Evolutionary conservation across 1,140 invertebrate genomes (phyloP), one percentile per base, ranked within the genome.

Genomic region (Limonius californicus): DNA sequence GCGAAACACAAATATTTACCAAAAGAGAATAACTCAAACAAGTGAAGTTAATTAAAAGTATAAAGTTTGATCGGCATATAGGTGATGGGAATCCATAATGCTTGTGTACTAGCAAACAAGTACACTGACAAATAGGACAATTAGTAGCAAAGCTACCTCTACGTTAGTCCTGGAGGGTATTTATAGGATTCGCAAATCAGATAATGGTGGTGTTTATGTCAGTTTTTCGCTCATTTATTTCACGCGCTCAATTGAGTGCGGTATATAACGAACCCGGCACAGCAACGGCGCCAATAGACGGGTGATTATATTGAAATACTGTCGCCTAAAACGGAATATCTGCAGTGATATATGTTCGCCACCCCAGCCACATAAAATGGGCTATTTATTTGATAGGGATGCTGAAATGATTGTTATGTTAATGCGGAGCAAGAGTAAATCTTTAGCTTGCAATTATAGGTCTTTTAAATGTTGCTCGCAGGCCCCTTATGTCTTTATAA

Each of bases 381-480:
- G 54, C 39, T 50, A 61, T 58, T 61, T 56, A 65, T 64, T 39
- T 57, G 54, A 55, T 64, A 64, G 58, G 54, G 59, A 55, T 55
- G 54, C 27, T 32, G 54, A 55, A 55, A 55, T 54, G 39, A 61
- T 65, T 62, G 64, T 65, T 65, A 65, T 65, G 64, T 65, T 62
- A 65, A 65, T 65, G 54, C 11, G 14, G 45, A 47, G 60, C 56
- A 53, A 61, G 23, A 58, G 59, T 65, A 43, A 61, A 64, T 57
- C 58, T 39, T 59, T 63, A 43, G 15, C 35, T 54, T 19, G 7
- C 45, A 50, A 50, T 50, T 50, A 50, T 18, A 27, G 23, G 23
- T 27, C 23, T 27, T 27, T 27, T 9, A 9, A 9, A 27, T 27
- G 3, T 27, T 27, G 9, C 9, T 27, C 9, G n/a, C n/a, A n/a